Evolutionary conservation across 2,113 vertebrate genomes (phyloP).

Genomic region (Cervus canadensis): DNA sequence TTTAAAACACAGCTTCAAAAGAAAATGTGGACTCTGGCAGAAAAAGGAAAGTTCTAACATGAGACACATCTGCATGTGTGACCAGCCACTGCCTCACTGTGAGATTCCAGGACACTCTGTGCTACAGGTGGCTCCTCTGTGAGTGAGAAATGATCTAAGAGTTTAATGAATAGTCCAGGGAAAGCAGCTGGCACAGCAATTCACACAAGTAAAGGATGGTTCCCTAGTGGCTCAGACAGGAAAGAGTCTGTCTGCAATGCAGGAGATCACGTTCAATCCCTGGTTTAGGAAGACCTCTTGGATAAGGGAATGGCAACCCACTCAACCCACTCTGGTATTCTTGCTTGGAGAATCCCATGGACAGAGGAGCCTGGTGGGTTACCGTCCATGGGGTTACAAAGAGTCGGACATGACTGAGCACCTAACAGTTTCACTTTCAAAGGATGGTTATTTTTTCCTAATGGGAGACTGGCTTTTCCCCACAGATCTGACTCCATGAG

Average conservation of each 20-base stretch:
- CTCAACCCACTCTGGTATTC: neutral
- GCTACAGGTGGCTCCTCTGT: neutral
- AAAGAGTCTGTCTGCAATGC: neutral
- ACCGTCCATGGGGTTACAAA: neutral
- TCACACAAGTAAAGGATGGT: neutral
- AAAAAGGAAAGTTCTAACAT: neutral
- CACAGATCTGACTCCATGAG: neutral
- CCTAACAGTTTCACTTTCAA: neutral
- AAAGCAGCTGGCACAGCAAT: neutral
- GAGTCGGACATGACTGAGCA: neutral
- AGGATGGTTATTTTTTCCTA: neutral
- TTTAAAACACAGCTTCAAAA: neutral
- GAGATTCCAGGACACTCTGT: neutral
- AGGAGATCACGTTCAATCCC: neutral
- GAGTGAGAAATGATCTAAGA: neutral
- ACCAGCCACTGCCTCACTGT: neutral
- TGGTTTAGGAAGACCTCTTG: neutral
- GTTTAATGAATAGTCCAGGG: neutral
- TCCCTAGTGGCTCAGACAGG: neutral
- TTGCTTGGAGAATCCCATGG: neutral
- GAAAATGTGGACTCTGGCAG: neutral
- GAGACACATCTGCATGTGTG: neutral
- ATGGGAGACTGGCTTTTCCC: neutral
- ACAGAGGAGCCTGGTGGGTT: neutral
- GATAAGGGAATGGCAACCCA: neutral